Evolutionary conservation across 2,797 vertebrate genomes (phyloP), one percentile per base, ranked within the genome.

Genomic region (Coendou prehensilis): DNA sequence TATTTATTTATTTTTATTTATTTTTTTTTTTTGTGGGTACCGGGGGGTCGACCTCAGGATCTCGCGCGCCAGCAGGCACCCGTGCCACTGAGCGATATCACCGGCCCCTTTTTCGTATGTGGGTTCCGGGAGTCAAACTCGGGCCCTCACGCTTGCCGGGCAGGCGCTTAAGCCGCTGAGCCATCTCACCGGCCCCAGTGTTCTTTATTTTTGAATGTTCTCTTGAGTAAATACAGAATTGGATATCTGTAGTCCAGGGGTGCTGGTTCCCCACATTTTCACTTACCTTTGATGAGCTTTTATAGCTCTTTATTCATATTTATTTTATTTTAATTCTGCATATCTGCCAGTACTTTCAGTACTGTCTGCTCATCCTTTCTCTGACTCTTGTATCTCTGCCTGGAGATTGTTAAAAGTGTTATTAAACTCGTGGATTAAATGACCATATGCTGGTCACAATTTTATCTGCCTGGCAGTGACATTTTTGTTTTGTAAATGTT

Each of bases 361-460:
- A 94, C 71, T 61, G 73, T 67, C 33, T 64, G 76, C 37, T 89
- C 9, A 47, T 75, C 11, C 1, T 57, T 71, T 64, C 41, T n/a
- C 57, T 83, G 86, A 41, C 28, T 96, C 6, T 73, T 69, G 5
- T 18, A 41, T 76, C 5, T 93, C 7, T 92, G 8, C 9, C 87
- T 97, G 61, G 30, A 89, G 22, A 83, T 61, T 89, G 37, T 90
- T 92, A 79, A 82, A 92, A 75, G 14, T 92, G 76, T 73, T 63
- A 56, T 79, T 93, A 86, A 85, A 57, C 82, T 96, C 20, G 87
- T 84, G 14, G 11, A 47, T 14, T 87, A 54, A 79, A 57, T 61
- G 64, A 22, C 54, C 82, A 61, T 30, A 56, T 80, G 18, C 13
- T 87, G 45, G 80, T 94, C 33, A 23, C 64, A 82, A 81, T 85